Conservation (phyloP, 2,113 vertebrate genomes). For the Pseudonaja textilis region DNA sequence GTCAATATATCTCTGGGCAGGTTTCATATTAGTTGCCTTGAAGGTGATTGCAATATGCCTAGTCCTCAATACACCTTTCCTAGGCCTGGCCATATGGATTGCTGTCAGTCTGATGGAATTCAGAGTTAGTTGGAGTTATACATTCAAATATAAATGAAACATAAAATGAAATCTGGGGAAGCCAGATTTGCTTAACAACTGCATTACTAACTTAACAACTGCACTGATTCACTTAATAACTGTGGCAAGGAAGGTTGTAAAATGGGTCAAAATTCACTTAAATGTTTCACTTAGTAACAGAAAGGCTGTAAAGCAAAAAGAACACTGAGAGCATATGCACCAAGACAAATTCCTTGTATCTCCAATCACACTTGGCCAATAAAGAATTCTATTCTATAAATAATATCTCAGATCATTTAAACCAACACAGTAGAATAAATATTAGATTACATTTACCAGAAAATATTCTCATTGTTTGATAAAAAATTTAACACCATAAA, state of each 20-base stretch:
- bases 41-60: neutral
- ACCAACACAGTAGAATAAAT: neutral
- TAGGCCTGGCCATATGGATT: neutral
- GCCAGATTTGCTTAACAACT: no score
- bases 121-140: neutral
- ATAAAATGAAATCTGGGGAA: no score
- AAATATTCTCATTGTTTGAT: neutral
- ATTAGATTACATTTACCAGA: neutral
- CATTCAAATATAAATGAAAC: neutral
- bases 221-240: no score
- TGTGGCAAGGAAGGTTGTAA: no score
- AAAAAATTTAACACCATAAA: neutral
- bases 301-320: no score
- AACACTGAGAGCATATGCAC: no score
- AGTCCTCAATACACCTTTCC: neutral
- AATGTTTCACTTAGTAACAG: no score
- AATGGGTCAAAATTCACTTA: no score
- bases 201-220: no score
- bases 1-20: neutral
- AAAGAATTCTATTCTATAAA: neutral
- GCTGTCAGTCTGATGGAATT: neutral
- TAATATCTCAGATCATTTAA: neutral
- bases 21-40: neutral
- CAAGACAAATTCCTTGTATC: no score
- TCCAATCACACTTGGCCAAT: no score